Percentiles rank a stretch among this genome's conserved stretches.
phyloP scores from a whole-genome alignment of 1,140 invertebrate genomes.

The Platorchestia sp. region DNA sequence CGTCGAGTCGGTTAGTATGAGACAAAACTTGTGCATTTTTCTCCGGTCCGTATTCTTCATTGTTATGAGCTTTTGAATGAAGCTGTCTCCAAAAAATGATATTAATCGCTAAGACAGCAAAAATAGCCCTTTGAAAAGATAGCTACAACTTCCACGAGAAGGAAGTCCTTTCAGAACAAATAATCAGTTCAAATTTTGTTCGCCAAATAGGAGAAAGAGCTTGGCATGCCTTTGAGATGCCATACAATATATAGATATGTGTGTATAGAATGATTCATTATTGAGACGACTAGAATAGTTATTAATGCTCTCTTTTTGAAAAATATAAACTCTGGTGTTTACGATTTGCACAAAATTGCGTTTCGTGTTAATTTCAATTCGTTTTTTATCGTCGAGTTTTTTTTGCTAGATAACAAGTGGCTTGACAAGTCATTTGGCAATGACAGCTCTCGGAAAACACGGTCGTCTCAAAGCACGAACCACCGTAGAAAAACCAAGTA shows the following conservation, averaged over 20 bases:
- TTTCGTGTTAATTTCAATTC: too few relatives aligned
- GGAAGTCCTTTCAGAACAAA: neutral
- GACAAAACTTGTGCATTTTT: slow-evolving; percentile 20
- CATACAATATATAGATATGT: neutral
- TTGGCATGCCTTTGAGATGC: too few relatives aligned
- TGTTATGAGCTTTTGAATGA: slow-evolving; percentile 15
- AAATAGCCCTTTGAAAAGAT: neutral
- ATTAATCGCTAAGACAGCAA: neutral
- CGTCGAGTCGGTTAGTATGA: slow-evolving; percentile 2
- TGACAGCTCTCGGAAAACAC: too few relatives aligned
- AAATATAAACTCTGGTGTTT: too few relatives aligned
- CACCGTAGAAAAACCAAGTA: too few relatives aligned
- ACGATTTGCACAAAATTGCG: too few relatives aligned
- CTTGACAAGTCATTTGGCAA: too few relatives aligned
- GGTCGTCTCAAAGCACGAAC: too few relatives aligned
- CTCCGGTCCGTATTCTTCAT: neutral
- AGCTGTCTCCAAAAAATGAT: neutral
- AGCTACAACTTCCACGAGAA: neutral
- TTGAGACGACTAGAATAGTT: neutral
- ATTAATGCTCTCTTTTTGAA: too few relatives aligned
- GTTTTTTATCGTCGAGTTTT: too few relatives aligned
- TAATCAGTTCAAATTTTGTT: neutral
- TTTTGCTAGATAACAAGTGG: too few relatives aligned
- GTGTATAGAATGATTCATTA: neutral
- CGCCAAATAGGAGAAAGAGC: neutral